Evolutionary conservation across 1,140 invertebrate species (phyloP).

Genomic region (Megalonaias nervosa): DNA sequence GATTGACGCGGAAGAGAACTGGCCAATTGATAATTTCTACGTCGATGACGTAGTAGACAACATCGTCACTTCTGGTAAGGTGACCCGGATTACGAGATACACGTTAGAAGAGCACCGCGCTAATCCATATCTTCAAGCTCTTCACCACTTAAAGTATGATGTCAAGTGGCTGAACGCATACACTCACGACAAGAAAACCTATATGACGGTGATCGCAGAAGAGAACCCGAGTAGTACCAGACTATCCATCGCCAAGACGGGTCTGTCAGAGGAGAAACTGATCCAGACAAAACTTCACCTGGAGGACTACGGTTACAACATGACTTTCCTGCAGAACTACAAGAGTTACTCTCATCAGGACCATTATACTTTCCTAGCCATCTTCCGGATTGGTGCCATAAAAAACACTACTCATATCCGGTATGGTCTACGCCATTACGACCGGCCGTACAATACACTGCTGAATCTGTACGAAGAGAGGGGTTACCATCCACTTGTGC

Average conservation of each 20-base stretch:
- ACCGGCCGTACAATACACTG: constrained; percentile 59
- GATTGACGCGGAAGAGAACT: constrained; percentile 41
- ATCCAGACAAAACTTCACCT: constrained; percentile 51
- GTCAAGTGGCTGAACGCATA: constrained; percentile 60
- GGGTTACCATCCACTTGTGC: constrained; percentile 55
- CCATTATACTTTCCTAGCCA: constrained; percentile 51
- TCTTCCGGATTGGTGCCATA: constrained; percentile 55
- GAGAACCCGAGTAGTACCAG: constrained; percentile 14
- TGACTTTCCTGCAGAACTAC: constrained; percentile 64
- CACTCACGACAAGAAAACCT: constrained; percentile 39
- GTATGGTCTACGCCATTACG: constrained; percentile 59
- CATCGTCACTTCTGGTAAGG: constrained; percentile 12
- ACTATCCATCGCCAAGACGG: constrained; percentile 52
- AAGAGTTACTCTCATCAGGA: constrained; percentile 50
- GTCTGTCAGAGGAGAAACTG: constrained; percentile 49
- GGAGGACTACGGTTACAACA: constrained; percentile 53
- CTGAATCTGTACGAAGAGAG: constrained; percentile 58
- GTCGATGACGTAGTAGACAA: constrained; percentile 53
- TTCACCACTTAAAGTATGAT: constrained; percentile 48
- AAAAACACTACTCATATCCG: constrained; percentile 51
- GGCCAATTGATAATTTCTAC: constrained; percentile 46
- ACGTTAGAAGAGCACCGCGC: constrained; percentile 58
- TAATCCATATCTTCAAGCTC: constrained; percentile 51
- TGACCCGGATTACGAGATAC: constrained; percentile 41
- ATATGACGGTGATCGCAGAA: constrained; percentile 54